Conservation (phyloP, 2,797 vertebrate genomes). For the Columba guinea region DNA sequence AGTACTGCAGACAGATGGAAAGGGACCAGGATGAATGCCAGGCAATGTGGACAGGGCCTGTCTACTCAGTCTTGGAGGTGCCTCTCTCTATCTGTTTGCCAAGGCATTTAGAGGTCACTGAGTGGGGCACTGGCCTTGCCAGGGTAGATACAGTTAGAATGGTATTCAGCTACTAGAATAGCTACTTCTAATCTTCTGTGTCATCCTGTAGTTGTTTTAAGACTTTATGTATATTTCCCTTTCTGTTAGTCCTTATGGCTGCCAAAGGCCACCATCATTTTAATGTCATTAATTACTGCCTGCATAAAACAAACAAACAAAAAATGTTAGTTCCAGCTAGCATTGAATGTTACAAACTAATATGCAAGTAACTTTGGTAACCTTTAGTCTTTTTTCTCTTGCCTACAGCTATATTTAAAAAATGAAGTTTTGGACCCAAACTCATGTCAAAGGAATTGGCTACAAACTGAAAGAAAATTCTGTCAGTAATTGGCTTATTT, state of each 20-base stretch:
- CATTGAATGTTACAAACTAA: background rate
- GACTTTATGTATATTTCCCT: background rate
- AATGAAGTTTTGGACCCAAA: background rate
- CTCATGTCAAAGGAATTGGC: background rate
- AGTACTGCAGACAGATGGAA: background rate
- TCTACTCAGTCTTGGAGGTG: fast-evolving
- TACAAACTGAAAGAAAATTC: background rate
- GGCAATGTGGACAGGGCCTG: background rate
- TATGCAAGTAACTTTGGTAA: background rate
- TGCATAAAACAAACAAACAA: background rate
- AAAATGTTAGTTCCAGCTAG: background rate
- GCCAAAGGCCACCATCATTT: background rate
- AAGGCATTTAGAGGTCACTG: background rate
- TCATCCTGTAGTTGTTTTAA: background rate
- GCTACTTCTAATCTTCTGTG: background rate
- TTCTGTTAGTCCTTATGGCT: background rate
- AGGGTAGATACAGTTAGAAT: background rate
- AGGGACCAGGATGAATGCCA: background rate
- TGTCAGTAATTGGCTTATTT: background rate
- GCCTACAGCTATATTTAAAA: background rate
- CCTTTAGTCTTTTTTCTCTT: background rate
- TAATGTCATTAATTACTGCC: background rate
- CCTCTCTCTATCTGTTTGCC: fast-evolving
- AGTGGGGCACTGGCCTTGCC: background rate
- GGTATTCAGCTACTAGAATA: background rate